These are phyloP conservation scores for Phenacoccus solenopsis DNA, from an alignment of 1,140 invertebrate genomes.

Conservation along the genomic window DNA sequence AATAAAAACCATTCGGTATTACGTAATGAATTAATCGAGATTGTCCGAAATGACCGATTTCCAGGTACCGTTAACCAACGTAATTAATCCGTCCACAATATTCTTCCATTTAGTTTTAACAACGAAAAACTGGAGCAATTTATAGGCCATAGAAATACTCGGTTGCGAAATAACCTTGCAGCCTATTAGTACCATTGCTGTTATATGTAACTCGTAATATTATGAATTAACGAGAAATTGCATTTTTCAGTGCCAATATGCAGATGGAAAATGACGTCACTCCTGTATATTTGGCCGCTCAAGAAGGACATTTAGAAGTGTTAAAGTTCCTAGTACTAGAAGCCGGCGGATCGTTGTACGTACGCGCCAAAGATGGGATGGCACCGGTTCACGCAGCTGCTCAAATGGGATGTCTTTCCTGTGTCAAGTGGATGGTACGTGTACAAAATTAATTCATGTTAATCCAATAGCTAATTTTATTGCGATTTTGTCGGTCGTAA, in stretches of 20 bases:
- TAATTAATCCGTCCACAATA: too few relatives aligned
- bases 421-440: slow-evolving; percentile 78
- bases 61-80: neutral
- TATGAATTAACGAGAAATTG: slow-evolving; percentile 20
- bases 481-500: neutral
- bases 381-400: slow-evolving; percentile 73
- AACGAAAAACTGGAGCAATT: too few relatives aligned
- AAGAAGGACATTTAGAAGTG: slow-evolving; percentile 73
- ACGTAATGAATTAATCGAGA: neutral
- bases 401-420: slow-evolving; percentile 72
- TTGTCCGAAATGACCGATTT: neutral
- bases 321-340: slow-evolving; percentile 67
- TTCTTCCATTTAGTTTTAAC: too few relatives aligned
- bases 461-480: neutral
- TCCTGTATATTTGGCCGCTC: slow-evolving; percentile 74
- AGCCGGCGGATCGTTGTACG: slow-evolving; percentile 59
- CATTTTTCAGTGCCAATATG: slow-evolving; percentile 57
- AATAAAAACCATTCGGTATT: neutral
- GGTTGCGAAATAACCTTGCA: too few relatives aligned
- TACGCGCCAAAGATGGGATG: slow-evolving; percentile 77
- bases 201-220: too few relatives aligned
- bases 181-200: too few relatives aligned
- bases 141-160: too few relatives aligned
- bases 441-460: neutral
- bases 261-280: slow-evolving; percentile 84